Evolutionary conservation across 2,888 invertebrate genomes (phyloP).

Genomic region (Phrixothrix hirtus): DNA sequence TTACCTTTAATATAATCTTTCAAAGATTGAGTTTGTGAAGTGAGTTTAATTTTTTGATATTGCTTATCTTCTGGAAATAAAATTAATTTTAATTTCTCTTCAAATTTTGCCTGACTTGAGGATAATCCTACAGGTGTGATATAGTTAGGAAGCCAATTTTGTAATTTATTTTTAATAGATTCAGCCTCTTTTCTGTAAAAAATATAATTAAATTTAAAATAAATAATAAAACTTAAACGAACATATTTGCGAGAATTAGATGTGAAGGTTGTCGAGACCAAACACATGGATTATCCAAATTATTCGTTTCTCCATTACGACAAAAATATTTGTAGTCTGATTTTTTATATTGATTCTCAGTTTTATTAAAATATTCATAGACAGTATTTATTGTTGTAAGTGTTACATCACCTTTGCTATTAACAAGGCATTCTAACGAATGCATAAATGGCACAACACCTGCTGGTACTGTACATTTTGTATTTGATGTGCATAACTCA

Average conservation of each 20-base stretch:
- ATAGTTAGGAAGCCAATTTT: constrained; percentile 53
- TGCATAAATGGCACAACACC: constrained; percentile 46
- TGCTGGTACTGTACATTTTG: constrained; percentile 47
- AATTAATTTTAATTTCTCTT: constrained; percentile 2
- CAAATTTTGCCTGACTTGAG: not conserved
- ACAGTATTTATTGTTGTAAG: constrained; percentile 57
- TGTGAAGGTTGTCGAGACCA: constrained; percentile 68
- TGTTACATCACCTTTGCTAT: constrained; percentile 62
- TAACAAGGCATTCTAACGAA: constrained; percentile 60
- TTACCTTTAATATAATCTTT: constrained; percentile 17
- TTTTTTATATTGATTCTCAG: constrained; percentile 29
- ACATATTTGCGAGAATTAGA: constrained; percentile 62
- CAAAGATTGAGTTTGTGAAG: not conserved
- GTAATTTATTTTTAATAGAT: constrained; percentile 45
- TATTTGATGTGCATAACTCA: constrained; percentile 55
- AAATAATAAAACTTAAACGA: constrained; percentile 32
- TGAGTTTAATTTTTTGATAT: constrained; percentile 8
- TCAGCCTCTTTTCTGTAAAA: constrained; percentile 28
- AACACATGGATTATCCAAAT: constrained; percentile 57
- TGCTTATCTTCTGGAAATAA: constrained; percentile 8
- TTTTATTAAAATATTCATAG: constrained; percentile 37
- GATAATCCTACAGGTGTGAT: not conserved
- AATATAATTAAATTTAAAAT: constrained; percentile 2
- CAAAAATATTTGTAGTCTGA: constrained; percentile 47
- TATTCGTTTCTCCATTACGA: constrained; percentile 44